Percentiles rank a stretch among this genome's conserved stretches.
Conservation (phyloP, 2,888 invertebrate species). For the Sesia apiformis region DNA sequence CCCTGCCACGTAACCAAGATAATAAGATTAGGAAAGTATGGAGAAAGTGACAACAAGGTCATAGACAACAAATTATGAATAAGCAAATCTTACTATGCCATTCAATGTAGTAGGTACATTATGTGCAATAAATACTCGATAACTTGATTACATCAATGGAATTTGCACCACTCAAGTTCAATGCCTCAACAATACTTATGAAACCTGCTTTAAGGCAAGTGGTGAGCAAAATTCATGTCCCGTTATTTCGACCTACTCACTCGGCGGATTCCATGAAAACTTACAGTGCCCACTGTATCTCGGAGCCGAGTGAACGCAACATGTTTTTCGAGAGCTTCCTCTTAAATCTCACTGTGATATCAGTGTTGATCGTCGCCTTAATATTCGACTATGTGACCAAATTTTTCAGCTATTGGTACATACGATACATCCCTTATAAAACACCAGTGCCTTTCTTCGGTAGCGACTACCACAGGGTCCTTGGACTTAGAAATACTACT, state of each 20-base stretch:
- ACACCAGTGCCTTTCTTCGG: conserved; percentile 51
- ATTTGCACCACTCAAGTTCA: neutral
- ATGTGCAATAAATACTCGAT: too few relatives aligned
- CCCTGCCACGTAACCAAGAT: too few relatives aligned
- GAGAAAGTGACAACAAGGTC: too few relatives aligned
- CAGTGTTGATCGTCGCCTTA: conserved; percentile 43
- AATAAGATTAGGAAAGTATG: too few relatives aligned
- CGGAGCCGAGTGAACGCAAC: conserved; percentile 43
- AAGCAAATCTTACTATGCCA: too few relatives aligned
- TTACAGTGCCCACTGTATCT: conserved; percentile 40
- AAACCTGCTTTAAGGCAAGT: neutral
- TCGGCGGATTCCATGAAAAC: conserved; percentile 6
- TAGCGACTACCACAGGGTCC: conserved; percentile 52
- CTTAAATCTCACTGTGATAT: conserved; percentile 42
- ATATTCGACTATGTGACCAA: conserved; percentile 62
- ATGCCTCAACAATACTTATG: neutral
- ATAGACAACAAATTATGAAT: too few relatives aligned
- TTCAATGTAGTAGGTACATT: too few relatives aligned
- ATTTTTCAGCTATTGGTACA: conserved; percentile 67
- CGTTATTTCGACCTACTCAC: conserved; percentile 61
- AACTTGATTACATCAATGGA: too few relatives aligned
- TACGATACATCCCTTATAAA: conserved; percentile 56
- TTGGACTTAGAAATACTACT: conserved; percentile 45
- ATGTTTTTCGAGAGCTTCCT: conserved; percentile 69
- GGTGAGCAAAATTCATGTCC: conserved; percentile 14